Evolutionary conservation across 1,140 invertebrate species (phyloP).

Genomic region (Hyles euphorbiae): DNA sequence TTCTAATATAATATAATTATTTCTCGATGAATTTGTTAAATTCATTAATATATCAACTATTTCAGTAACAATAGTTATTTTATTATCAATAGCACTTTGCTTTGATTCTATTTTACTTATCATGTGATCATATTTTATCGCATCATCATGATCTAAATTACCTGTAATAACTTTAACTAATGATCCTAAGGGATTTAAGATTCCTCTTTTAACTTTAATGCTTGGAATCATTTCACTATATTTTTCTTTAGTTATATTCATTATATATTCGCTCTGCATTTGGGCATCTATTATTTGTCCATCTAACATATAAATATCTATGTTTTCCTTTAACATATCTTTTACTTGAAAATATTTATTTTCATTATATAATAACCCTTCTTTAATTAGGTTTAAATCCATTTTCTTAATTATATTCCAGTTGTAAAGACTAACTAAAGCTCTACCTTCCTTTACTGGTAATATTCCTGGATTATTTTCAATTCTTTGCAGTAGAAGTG

Average conservation of each 20-base stretch:
- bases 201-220: conserved; percentile 10
- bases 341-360: conserved; percentile 12
- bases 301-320: conserved; percentile 10
- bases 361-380: conserved; percentile 17
- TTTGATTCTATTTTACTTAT: conserved; percentile 11
- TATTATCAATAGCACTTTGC: conserved; percentile 14
- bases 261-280: conserved; percentile 15
- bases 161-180: conserved; percentile 11
- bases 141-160: conserved; percentile 14
- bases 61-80: conserved; percentile 15
- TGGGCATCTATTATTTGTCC: conserved; percentile 9
- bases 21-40: conserved; percentile 9
- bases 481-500: conserved; percentile 21
- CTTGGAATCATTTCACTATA: conserved; percentile 13
- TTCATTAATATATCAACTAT: conserved; percentile 12
- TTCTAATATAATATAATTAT: conserved; percentile 9
- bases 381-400: conserved; percentile 17
- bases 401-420: conserved; percentile 23
- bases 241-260: conserved; percentile 19
- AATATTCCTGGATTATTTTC: conserved; percentile 20
- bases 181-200: conserved; percentile 8
- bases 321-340: conserved; percentile 5
- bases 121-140: conserved; percentile 10
- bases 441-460: conserved; percentile 20
- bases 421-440: conserved; percentile 10